phyloP scores from a whole-genome alignment of 2,888 invertebrate genomes.

The Protodeltote pygarga region DNA sequence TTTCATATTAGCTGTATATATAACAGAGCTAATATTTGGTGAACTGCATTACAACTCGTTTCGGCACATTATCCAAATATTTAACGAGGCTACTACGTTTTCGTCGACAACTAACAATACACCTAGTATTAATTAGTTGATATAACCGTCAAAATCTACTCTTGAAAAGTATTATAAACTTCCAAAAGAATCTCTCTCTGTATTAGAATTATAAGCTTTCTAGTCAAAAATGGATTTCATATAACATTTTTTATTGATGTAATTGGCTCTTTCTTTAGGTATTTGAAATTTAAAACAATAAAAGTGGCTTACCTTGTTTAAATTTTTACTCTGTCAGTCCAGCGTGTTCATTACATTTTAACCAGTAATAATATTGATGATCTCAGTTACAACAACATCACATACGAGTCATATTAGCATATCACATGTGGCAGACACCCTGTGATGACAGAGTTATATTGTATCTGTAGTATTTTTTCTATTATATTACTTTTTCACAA shows the following conservation, averaged over 20 bases:
- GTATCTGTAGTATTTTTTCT: conserved; percentile 30
- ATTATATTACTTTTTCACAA: conserved; percentile 32
- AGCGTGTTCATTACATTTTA: conserved; percentile 6
- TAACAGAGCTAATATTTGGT: conserved; percentile 28
- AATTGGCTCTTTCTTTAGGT: conserved; percentile 46
- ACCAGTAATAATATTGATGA: conserved; percentile 16
- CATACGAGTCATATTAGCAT: background rate
- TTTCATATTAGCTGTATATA: conserved; percentile 45
- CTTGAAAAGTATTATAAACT: conserved; percentile 80
- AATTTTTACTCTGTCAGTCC: conserved; percentile 33
- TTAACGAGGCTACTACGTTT: conserved; percentile 76
- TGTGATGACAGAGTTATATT: conserved; percentile 21
- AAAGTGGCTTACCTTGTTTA: conserved; percentile 25
- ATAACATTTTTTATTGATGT: conserved; percentile 59
- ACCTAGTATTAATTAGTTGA: conserved; percentile 71
- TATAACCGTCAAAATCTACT: conserved; percentile 64
- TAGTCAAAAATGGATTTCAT: conserved; percentile 84
- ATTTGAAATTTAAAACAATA: conserved; percentile 40
- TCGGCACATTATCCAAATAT: conserved; percentile 66
- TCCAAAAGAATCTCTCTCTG: conserved; percentile 84
- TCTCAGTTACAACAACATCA: conserved; percentile 21
- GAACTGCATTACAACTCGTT: conserved; percentile 30
- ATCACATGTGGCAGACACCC: conserved; percentile 6
- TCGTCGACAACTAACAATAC: conserved; percentile 66
- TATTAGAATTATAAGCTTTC: conserved; percentile 82